Conservation (phyloP, 2,113 vertebrate species). For the Scytalopus superciliaris region DNA sequence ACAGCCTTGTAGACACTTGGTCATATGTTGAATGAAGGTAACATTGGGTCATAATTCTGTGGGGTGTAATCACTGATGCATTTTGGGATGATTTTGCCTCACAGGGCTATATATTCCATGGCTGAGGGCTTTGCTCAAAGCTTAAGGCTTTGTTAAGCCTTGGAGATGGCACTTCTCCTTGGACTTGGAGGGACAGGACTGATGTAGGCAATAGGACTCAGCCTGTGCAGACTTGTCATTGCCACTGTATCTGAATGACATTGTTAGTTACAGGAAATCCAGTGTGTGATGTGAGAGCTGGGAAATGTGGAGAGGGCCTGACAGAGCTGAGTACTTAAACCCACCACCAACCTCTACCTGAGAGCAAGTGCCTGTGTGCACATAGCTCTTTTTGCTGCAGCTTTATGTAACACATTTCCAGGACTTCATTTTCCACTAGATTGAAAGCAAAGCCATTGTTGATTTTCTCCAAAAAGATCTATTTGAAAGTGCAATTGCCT, state of each 20-base stretch:
- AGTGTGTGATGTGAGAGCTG: not conserved
- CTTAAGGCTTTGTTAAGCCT: not conserved
- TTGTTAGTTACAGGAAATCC: not conserved
- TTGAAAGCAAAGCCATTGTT: slow-evolving; percentile 74
- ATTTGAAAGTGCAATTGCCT: slow-evolving; percentile 80
- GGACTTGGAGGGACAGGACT: not conserved
- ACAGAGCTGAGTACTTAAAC: not conserved
- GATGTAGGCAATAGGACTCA: not conserved
- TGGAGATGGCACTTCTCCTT: not conserved
- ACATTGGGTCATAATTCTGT: not conserved
- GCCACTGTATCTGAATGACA: too few species aligned
- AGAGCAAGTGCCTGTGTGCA: not conserved
- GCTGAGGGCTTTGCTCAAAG: not conserved
- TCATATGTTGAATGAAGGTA: not conserved
- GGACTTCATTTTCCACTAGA: slow-evolving; percentile 79
- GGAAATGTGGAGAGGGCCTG: not conserved
- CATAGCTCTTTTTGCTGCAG: not conserved
- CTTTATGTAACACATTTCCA: slow-evolving; percentile 63
- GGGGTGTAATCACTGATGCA: not conserved
- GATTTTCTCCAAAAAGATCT: slow-evolving; percentile 74
- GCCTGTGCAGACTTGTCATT: not conserved
- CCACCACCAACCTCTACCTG: not conserved
- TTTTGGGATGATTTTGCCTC: not conserved
- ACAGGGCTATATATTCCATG: not conserved
- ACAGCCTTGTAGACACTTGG: not conserved